Evolutionary conservation across 2,113 vertebrate species (phyloP).

Genomic region (Stercorarius parasiticus): DNA sequence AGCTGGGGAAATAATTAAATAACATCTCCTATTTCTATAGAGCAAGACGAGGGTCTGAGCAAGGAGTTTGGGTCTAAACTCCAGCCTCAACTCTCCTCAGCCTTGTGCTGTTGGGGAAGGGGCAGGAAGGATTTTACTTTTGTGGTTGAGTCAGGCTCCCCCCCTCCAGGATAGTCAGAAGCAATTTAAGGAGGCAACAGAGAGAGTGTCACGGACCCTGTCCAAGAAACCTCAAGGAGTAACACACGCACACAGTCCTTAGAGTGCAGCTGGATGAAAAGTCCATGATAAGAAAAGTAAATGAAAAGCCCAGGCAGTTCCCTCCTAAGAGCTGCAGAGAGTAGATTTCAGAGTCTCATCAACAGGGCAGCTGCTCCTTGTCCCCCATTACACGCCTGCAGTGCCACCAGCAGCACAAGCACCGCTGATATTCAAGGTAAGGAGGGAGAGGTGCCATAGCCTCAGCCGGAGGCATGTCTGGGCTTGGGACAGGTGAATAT

Average conservation of each 20-base stretch:
- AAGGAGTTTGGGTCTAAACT: not conserved
- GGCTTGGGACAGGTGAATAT: not conserved
- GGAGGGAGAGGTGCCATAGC: not conserved
- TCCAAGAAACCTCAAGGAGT: not conserved
- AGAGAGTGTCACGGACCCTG: not conserved
- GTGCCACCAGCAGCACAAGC: not conserved
- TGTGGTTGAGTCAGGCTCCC: not conserved
- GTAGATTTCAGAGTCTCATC: not conserved
- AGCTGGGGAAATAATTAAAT: not conserved
- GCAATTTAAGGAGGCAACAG: not conserved
- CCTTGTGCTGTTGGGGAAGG: not conserved
- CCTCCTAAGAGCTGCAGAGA: not conserved
- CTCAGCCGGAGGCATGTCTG: fast-evolving
- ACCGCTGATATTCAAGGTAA: fast-evolving
- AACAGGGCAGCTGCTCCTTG: not conserved
- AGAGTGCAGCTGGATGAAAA: not conserved
- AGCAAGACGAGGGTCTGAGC: not conserved
- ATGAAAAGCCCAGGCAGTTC: fast-evolving
- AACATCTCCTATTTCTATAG: not conserved
- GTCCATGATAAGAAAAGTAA: not conserved
- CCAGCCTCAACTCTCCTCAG: not conserved
- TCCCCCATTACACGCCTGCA: not conserved
- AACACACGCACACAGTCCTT: not conserved
- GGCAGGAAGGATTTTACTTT: not conserved
- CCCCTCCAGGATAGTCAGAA: not conserved